Percentiles rank a stretch among this genome's conserved stretches.
phyloP scores from a whole-genome alignment of 1,140 invertebrate genomes.

The Chironomus striatipennis region DNA sequence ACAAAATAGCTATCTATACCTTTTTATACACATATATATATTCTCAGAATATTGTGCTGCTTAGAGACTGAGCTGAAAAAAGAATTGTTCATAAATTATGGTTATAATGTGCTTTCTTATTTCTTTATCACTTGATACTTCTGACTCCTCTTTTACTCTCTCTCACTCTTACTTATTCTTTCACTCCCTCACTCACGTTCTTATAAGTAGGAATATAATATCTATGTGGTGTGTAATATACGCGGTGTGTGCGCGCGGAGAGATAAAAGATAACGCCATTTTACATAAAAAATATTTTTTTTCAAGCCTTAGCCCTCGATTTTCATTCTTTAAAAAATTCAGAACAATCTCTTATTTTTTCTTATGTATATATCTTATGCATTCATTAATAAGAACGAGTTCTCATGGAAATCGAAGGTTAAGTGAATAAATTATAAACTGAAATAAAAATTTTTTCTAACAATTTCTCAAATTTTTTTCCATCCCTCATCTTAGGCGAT shows the following conservation, averaged over 20 bases:
- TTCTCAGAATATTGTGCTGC: background rate
- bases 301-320: conserved; percentile 15
- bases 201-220: background rate
- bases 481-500: conserved; percentile 31
- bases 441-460: background rate
- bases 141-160: background rate
- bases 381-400: too few relatives aligned
- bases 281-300: background rate
- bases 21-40: conserved; percentile 60
- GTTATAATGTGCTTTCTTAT: background rate
- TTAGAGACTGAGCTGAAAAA: conserved; percentile 30
- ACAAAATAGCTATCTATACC: conserved; percentile 52
- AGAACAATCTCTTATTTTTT: too few relatives aligned
- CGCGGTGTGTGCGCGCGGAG: background rate
- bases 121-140: background rate
- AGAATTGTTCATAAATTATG: background rate
- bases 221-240: too few relatives aligned
- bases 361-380: too few relatives aligned
- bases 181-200: background rate
- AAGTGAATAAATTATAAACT: conserved; percentile 13
- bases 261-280: conserved; percentile 23
- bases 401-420: background rate
- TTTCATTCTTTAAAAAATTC: background rate
- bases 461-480: background rate
- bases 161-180: background rate